Evolutionary conservation across 2,888 invertebrate species (phyloP).

Genomic region (Abscondita cerata): DNA sequence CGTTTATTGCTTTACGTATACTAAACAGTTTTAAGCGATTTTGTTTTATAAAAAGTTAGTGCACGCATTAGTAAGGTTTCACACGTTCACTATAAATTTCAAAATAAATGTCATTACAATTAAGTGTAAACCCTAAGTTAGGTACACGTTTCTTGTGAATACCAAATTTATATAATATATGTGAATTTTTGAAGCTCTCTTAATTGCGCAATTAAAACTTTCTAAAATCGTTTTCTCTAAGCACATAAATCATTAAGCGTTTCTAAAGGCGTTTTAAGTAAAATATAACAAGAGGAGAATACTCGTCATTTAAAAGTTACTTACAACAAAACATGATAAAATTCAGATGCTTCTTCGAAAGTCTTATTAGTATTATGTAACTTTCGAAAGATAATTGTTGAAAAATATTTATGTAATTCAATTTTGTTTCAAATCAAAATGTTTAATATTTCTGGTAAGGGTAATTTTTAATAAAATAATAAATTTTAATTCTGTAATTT

Average conservation of each 20-base stretch:
- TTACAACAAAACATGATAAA: no score
- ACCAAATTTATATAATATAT: constrained; percentile 29
- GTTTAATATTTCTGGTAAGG: no score
- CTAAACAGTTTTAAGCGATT: neutral
- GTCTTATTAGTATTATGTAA: no score
- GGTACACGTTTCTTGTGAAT: constrained; percentile 9
- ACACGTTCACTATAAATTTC: no score
- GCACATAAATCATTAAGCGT: constrained; percentile 33
- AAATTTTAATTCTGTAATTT: no score
- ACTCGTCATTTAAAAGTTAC: no score
- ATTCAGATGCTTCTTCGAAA: no score
- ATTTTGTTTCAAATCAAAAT: no score
- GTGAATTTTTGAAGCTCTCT: constrained; percentile 38
- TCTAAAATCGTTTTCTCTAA: constrained; percentile 27
- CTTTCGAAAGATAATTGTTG: no score
- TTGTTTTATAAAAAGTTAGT: neutral
- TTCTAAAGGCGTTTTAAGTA: constrained; percentile 7
- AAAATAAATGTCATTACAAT: neutral
- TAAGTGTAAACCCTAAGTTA: neutral
- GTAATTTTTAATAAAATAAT: no score
- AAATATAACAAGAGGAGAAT: neutral
- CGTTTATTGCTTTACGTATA: neutral
- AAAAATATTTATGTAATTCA: no score
- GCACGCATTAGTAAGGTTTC: no score
- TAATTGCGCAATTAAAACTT: constrained; percentile 46